Conservation (phyloP, 1,140 invertebrate genomes). For the Micrasema minimum region DNA sequence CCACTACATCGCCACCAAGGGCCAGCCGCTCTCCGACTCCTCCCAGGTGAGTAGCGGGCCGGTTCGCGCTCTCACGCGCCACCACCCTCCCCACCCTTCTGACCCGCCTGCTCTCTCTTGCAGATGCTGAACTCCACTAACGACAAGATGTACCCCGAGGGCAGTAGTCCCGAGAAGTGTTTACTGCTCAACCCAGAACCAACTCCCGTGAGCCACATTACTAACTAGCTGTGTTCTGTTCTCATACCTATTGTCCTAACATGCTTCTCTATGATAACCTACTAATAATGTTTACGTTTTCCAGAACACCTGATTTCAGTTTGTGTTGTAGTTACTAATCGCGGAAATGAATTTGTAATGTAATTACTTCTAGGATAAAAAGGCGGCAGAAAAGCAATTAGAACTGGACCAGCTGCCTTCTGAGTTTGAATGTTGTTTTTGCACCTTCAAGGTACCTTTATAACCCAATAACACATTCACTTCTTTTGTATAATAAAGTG, state of each 20-base stretch:
- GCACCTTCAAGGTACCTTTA: conserved; percentile 87
- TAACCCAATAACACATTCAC: conserved; percentile 23
- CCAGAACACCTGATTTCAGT: background rate
- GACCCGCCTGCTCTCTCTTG: background rate
- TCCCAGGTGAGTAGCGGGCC: conserved; percentile 67
- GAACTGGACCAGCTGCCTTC: conserved; percentile 77
- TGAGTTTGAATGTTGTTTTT: conserved; percentile 96
- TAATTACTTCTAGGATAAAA: conserved; percentile 69
- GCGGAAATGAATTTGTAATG: background rate
- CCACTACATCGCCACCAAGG: conserved; percentile 75
- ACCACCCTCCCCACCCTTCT: background rate
- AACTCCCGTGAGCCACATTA: too few species aligned
- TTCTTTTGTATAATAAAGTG: too few species aligned
- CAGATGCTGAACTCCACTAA: conserved; percentile 41
- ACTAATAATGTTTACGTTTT: too few species aligned
- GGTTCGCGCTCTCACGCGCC: conserved; percentile 55
- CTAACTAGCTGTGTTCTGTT: too few species aligned
- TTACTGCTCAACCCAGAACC: conserved; percentile 66
- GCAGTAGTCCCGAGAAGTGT: conserved; percentile 64
- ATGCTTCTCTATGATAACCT: background rate
- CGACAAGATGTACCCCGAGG: conserved; percentile 60
- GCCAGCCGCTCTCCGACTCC: conserved; percentile 68
- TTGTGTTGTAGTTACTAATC: background rate
- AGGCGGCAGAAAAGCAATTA: conserved; percentile 69
- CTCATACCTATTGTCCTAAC: background rate